Base-by-base conservation (phyloP, 2,797 vertebrate species). In the Propithecus deckenii region DNA sequence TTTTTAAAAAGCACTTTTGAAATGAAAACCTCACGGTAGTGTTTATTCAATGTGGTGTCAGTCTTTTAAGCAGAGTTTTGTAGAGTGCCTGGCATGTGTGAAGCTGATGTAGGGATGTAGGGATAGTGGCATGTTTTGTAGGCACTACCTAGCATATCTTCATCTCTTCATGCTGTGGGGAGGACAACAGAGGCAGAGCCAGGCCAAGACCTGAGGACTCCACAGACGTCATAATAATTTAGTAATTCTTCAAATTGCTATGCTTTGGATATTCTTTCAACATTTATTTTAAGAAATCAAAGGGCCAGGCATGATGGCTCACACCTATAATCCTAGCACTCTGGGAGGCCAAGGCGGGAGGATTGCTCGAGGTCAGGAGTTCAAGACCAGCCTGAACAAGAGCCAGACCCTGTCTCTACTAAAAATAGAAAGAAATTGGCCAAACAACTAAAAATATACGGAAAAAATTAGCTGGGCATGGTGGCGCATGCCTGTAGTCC, bases 1-100 rank as follows among this genome's bases (percentile, higher is more conserved):
- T 86, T 95, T 95, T 86, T n/a, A 59, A 79, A 65, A 52, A 86
- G 71, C 79, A 80, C 2, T 63, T 94, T 41, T 90, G 93, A 90
- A 84, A 76, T 30, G 15, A 30, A 86, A 50, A 74, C 72, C 57
- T 89, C 38, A 61, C 43, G 25, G 69, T 32, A 61, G 43, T 38
- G n/a, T 35, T 78, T 61, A n/a, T 79, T 93, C 48, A 85, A 30
- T 43, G 11, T 75, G 50, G 8, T n/a, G 0, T 57, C 30, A 57
- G 8, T 78, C 72, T 91, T 69, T 61, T 15, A 41, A n/a, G 76
- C 18, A 81, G 84, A 76, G 23, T 30, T 55, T 65, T 75, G 28
- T 32, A 46, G 69, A 28, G 25, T 12, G 65, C 13, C 8, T 63
- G n/a, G 46, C 13, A 35, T 9, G 25, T 43, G 22, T n/a, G 55